Conservation (phyloP, 2,113 vertebrate species). For the Melanotaenia duboulayi region DNA sequence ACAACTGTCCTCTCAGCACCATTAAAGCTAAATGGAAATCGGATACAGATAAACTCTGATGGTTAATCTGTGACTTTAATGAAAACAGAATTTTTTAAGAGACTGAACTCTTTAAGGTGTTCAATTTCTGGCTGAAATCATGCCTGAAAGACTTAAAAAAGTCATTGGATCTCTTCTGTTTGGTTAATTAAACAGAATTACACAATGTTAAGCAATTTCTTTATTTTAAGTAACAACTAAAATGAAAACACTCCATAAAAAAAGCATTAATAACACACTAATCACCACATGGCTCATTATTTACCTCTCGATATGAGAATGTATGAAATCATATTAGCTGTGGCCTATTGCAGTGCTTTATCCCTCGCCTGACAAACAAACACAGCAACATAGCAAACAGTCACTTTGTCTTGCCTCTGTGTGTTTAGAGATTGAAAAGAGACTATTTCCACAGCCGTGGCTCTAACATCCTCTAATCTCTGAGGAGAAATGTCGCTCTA, state of each 20-base stretch:
- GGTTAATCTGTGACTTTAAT: conserved; percentile 17
- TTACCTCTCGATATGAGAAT: conserved; percentile 42
- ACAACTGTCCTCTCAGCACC: conserved; percentile 8
- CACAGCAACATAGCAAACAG: conserved; percentile 34
- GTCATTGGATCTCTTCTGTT: too few species aligned
- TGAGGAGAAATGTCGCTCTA: conserved; percentile 51
- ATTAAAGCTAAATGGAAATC: neutral
- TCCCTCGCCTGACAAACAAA: conserved; percentile 45
- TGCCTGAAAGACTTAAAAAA: too few species aligned
- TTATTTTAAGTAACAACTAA: conserved; percentile 15
- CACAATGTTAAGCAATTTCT: conserved; percentile 5
- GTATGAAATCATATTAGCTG: conserved; percentile 48
- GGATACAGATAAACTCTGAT: conserved; percentile 11
- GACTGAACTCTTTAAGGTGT: conserved; percentile 17
- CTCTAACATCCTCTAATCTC: conserved; percentile 66
- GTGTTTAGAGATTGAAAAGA: conserved; percentile 54
- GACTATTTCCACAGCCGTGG: conserved; percentile 54
- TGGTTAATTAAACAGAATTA: conserved; percentile 28
- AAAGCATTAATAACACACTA: conserved; percentile 36
- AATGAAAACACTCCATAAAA: conserved; percentile 20
- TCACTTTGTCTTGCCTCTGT: conserved; percentile 38
- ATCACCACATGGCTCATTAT: conserved; percentile 48
- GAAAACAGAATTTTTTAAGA: conserved; percentile 17
- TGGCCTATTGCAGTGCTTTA: conserved; percentile 31
- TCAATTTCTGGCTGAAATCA: neutral